Evolutionary conservation across 2,888 invertebrate species (phyloP), one percentile per base, ranked within the genome.

Genomic region (Caenorhabditis sulstoni): DNA sequence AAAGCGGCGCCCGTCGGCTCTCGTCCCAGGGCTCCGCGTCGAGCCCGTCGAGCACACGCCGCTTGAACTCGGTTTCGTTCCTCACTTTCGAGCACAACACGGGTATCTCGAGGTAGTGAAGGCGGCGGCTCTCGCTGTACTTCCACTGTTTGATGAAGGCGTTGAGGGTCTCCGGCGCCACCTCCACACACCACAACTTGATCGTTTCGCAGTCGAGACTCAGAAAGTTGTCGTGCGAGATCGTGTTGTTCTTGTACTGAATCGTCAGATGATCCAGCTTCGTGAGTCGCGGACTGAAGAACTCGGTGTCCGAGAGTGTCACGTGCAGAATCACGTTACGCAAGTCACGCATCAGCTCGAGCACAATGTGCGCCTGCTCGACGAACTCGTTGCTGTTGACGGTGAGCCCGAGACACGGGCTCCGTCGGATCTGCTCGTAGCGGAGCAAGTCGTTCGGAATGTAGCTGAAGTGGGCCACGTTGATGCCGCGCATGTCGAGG

Each of bases 401-500:
- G 5, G 29, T 44, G 11, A 70, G 45, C 1, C 47, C 45, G 35
- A 62, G 5, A 37, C 70, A 52, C 11, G 18, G 22, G 23, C 49
- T 44, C 12, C 18, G 16, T 0, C 39, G 53, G 14, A 59, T 50
- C 22, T 59, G 68, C 18, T 59, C 59, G 29, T 29, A 52, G 1
- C 3, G 3, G 3, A 68, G 14, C 14, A 68, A 1, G n/a, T 62
- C 18, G 0, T 18, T 20, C 0, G 50, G n/a, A 16, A 53, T 44
- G 22, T 47, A 20, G 4, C 16, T 12, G 4, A 44, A 53, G n/a
- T 53, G n/a, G 2, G 18, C n/a, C 3, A 23, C 14, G n/a, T 29
- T 44, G 18, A 70, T 61, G 45, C 70, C 70, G 35, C 70, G 61
- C 16, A 70, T 22, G 52, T 70, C 70, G n/a, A 70, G 1, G 22